A percentile compares a stretch with the other conserved stretches of the same genome.
phyloP scores from a whole-genome alignment of 2,888 invertebrate species.

The Abscondita cerata region DNA sequence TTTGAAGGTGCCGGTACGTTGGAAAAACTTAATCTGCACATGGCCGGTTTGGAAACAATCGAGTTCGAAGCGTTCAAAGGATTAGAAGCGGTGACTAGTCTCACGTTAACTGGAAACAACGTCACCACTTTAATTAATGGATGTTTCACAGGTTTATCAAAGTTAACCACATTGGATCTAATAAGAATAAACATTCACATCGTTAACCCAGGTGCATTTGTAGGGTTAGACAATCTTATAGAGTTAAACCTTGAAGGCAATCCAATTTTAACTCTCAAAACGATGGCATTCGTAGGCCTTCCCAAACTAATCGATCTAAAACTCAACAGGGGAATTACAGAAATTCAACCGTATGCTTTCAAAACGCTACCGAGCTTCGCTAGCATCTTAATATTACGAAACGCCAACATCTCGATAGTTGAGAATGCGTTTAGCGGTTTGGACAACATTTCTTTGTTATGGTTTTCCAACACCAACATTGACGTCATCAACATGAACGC shows the following conservation, averaged over 20 bases:
- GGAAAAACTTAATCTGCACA: slow-evolving; percentile 5
- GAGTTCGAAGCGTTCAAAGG: background rate
- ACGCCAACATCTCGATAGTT: background rate
- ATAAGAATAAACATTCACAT: background rate
- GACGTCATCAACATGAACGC: background rate
- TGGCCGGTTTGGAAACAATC: background rate
- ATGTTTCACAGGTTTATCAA: background rate
- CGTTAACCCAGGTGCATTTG: background rate
- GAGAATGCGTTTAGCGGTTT: slow-evolving; percentile 1
- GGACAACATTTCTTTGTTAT: background rate
- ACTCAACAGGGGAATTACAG: background rate
- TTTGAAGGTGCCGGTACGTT: background rate
- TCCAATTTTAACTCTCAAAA: background rate
- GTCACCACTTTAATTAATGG: background rate
- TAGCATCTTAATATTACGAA: background rate
- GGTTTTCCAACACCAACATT: background rate
- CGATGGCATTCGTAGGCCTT: background rate
- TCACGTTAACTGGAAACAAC: background rate
- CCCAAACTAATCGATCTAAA: background rate
- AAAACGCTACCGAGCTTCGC: background rate
- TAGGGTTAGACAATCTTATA: background rate
- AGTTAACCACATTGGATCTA: background rate
- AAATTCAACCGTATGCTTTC: background rate
- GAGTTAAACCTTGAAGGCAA: background rate
- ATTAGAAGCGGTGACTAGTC: background rate